phyloP scores from a whole-genome alignment of 2,113 vertebrate genomes.

The Tonatia bakeri region DNA sequence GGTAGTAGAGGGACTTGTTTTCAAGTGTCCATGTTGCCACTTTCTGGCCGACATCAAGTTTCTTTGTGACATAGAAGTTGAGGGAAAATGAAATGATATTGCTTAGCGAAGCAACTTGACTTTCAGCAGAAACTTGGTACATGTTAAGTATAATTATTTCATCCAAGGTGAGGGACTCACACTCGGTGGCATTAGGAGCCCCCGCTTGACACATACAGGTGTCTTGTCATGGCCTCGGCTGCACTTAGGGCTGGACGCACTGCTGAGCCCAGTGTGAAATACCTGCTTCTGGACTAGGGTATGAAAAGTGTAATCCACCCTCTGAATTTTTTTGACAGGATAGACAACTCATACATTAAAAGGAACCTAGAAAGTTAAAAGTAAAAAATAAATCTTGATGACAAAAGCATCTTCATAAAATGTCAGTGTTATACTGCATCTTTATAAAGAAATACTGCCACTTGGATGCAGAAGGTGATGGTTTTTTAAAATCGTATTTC shows the following conservation, averaged over 20 bases:
- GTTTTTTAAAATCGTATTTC: background rate
- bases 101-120: background rate
- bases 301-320: background rate
- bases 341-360: background rate
- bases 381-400: background rate
- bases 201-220: accelerated
- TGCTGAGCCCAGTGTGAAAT: background rate
- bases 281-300: background rate
- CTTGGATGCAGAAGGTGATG: background rate
- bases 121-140: background rate
- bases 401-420: background rate
- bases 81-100: background rate
- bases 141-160: background rate
- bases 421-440: background rate
- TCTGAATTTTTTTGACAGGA: background rate
- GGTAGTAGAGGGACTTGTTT: background rate
- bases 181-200: background rate
- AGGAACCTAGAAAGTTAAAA: background rate
- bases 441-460: background rate
- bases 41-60: background rate
- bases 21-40: background rate
- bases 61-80: background rate
- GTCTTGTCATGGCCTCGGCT: background rate
- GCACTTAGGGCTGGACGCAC: background rate
- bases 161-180: background rate